These are phyloP conservation scores for Marronus borbonicus DNA, from an alignment of 2,888 invertebrate genomes.

Conservation along the genomic window DNA sequence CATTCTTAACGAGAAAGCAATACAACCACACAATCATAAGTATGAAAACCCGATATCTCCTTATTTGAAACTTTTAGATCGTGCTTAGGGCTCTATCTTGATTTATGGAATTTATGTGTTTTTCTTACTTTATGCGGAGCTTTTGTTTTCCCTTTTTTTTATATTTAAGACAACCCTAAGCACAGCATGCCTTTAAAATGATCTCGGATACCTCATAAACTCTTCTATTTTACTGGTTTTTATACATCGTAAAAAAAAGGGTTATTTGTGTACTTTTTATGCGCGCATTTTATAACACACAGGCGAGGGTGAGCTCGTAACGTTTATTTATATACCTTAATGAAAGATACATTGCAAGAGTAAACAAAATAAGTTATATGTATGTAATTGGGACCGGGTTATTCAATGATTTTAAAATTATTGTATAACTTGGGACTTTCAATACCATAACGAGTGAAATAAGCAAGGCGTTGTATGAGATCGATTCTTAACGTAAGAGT, in stretches of 20 bases:
- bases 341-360: constrained; percentile 42
- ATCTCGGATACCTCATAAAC: constrained; percentile 49
- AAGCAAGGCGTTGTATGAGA: too few species aligned
- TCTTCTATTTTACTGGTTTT: constrained; percentile 50
- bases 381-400: constrained; percentile 29
- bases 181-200: constrained; percentile 49
- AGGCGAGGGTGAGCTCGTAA: not conserved
- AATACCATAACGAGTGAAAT: too few species aligned
- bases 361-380: constrained; percentile 47
- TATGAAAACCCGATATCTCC: too few species aligned
- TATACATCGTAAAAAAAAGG: constrained; percentile 50
- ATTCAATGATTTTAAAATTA: not conserved
- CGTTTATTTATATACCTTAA: constrained; percentile 49
- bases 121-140: constrained; percentile 36
- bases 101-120: constrained; percentile 29
- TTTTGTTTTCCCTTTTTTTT: constrained; percentile 44
- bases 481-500: too few species aligned
- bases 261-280: constrained; percentile 49
- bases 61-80: not conserved
- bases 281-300: constrained; percentile 27
- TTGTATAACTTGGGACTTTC: not conserved
- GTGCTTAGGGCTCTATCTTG: not conserved
- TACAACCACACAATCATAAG: too few species aligned
- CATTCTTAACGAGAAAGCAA: too few species aligned
- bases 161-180: constrained; percentile 46